phyloP scores from a whole-genome alignment of 2,888 invertebrate species.

The Synergus laeviventris region DNA sequence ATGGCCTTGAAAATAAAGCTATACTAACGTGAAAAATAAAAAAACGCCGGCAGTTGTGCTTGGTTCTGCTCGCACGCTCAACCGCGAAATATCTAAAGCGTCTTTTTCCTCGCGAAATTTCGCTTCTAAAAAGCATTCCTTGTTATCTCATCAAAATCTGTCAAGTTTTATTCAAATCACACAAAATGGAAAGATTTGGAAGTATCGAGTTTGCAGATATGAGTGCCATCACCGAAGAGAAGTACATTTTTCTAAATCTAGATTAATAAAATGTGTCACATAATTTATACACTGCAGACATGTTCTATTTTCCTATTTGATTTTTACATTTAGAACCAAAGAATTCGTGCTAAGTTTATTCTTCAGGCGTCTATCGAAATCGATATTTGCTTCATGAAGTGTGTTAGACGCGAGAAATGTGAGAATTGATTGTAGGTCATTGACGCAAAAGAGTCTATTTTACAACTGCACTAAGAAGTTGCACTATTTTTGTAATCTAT shows the following conservation, averaged over 20 bases:
- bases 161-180: not conserved
- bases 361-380: slow-evolving; percentile 9
- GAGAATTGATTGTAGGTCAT: slow-evolving; percentile 32
- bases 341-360: slow-evolving; percentile 10
- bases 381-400: slow-evolving; percentile 10
- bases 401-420: slow-evolving; percentile 6
- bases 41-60: slow-evolving; percentile 12
- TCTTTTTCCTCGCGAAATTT: not conserved
- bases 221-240: not conserved
- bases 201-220: slow-evolving; percentile 15
- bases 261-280: not conserved
- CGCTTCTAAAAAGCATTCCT: not conserved
- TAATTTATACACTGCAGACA: not conserved
- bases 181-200: slow-evolving; percentile 26
- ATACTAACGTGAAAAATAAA: slow-evolving; percentile 17
- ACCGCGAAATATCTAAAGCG: not conserved
- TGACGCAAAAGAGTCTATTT: slow-evolving; percentile 34
- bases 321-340: not conserved
- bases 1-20: slow-evolving; percentile 16
- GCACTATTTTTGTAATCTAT: not conserved
- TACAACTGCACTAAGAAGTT: not conserved
- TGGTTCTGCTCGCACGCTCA: not conserved
- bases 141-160: not conserved
- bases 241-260: not conserved
- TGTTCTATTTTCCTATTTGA: slow-evolving; percentile 17